Conservation (phyloP, 2,113 vertebrate genomes). For the Eublepharis macularius region DNA sequence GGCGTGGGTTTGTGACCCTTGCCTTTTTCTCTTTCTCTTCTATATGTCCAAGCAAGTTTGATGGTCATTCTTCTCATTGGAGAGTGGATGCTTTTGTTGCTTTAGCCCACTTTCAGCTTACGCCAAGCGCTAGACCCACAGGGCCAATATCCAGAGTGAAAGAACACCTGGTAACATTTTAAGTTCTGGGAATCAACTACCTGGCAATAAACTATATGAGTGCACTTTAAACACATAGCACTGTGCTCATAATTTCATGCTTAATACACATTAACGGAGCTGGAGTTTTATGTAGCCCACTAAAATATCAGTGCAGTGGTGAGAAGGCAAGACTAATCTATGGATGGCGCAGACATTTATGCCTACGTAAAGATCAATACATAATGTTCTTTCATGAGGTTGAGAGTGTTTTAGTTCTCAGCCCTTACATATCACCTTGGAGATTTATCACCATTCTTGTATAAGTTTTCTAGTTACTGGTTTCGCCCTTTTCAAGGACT, state of each 20-base stretch:
- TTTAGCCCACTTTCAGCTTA: background rate
- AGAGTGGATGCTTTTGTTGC: background rate
- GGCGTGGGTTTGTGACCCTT: too few species aligned
- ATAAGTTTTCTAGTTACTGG: constrained; percentile 33
- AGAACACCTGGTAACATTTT: constrained; percentile 24
- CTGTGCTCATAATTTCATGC: constrained; percentile 36
- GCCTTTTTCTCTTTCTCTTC: background rate
- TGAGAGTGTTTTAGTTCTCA: constrained; percentile 31
- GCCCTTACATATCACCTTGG: constrained; percentile 21
- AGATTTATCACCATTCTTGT: constrained; percentile 24
- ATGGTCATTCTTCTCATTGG: background rate
- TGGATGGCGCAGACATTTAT: constrained; percentile 15
- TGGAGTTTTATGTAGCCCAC: constrained; percentile 22
- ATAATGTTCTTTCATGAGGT: constrained; percentile 18
- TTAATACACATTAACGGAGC: constrained; percentile 28
- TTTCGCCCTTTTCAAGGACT: constrained; percentile 46
- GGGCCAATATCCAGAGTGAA: background rate
- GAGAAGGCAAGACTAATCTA: constrained; percentile 3
- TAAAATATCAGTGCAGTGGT: constrained; percentile 24
- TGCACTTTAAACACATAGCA: constrained; percentile 24
- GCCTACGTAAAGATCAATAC: constrained; percentile 34
- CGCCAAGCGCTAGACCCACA: constrained; percentile 4
- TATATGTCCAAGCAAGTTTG: background rate
- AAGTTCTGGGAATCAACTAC: constrained; percentile 19
- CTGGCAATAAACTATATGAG: constrained; percentile 20